Percentiles rank a stretch among this genome's conserved stretches.
These are phyloP conservation scores for Dendroctonus ponderosae DNA, from an alignment of 1,140 invertebrate species.

Conservation along the genomic window DNA sequence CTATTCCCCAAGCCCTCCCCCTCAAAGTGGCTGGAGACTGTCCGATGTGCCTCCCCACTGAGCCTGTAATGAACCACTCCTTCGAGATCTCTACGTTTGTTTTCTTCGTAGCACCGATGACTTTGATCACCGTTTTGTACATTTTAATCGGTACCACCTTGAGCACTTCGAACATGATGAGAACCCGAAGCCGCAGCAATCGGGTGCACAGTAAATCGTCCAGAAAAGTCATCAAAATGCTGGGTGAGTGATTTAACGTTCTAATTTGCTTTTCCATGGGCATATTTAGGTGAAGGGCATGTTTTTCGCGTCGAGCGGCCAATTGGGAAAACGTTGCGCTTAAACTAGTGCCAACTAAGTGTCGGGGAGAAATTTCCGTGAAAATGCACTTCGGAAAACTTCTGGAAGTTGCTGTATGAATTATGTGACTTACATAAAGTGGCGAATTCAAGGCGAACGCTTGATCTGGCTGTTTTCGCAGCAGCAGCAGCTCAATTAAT, in stretches of 20 bases:
- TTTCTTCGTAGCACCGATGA: conserved; percentile 85
- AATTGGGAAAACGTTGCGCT: no score
- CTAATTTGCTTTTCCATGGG: no score
- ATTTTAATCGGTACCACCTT: conserved; percentile 78
- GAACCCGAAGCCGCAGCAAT: conserved; percentile 43
- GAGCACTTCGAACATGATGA: conserved; percentile 60
- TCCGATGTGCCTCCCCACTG: conserved; percentile 52
- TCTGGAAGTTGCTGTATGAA: no score
- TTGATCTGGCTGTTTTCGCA: no score
- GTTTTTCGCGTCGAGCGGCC: no score
- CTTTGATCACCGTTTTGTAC: conserved; percentile 80
- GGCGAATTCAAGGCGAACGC: no score
- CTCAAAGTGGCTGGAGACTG: conserved; percentile 54
- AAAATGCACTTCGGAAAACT: no score
- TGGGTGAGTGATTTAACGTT: conserved; percentile 60
- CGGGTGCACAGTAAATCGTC: conserved; percentile 54
- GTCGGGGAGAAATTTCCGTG: no score
- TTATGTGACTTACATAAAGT: no score
- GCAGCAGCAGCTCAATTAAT: no score
- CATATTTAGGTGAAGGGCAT: no score
- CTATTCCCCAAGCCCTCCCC: conserved; percentile 77
- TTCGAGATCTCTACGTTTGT: conserved; percentile 82
- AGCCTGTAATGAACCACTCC: conserved; percentile 65
- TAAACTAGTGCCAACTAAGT: no score
- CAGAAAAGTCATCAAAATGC: conserved; percentile 58